phyloP scores from a whole-genome alignment of 2,888 invertebrate genomes.

The Pristionchus japonicus region DNA sequence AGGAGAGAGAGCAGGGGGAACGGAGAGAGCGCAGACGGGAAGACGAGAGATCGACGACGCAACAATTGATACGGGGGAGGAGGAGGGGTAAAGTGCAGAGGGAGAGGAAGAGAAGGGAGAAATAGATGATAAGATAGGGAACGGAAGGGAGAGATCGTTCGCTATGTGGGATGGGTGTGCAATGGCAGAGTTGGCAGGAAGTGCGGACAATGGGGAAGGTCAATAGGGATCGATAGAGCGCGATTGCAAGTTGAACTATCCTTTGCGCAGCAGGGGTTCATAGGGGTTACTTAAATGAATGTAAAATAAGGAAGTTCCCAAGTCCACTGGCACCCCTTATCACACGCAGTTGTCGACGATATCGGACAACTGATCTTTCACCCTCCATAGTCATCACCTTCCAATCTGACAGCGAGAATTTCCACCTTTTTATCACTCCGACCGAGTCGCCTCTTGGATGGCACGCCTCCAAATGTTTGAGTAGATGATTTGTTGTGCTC shows the following conservation, averaged over 20 bases:
- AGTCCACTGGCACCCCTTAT: not conserved
- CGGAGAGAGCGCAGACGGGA: not conserved
- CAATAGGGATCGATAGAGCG: not conserved
- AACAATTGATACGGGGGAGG: conserved; percentile 6
- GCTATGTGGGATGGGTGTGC: not conserved
- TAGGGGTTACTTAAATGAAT: not conserved
- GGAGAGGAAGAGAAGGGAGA: not conserved
- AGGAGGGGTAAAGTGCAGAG: not conserved
- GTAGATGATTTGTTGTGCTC: no score
- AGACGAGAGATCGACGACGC: conserved; percentile 8
- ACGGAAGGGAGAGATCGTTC: not conserved
- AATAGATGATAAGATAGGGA: conserved; percentile 2
- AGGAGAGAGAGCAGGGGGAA: not conserved
- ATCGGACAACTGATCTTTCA: not conserved
- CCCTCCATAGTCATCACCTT: not conserved
- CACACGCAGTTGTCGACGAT: not conserved
- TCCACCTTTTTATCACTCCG: conserved; percentile 26
- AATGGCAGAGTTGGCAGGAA: not conserved
- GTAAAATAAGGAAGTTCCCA: not conserved
- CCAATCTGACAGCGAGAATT: no score
- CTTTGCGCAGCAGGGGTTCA: no score
- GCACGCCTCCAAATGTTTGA: no score
- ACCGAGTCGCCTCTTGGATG: no score
- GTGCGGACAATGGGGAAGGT: not conserved
- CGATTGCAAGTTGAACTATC: not conserved